Evolutionary conservation across 2,113 vertebrate species (phyloP), one percentile per base, ranked within the genome.

Genomic region (Thinocorus orbignyianus): DNA sequence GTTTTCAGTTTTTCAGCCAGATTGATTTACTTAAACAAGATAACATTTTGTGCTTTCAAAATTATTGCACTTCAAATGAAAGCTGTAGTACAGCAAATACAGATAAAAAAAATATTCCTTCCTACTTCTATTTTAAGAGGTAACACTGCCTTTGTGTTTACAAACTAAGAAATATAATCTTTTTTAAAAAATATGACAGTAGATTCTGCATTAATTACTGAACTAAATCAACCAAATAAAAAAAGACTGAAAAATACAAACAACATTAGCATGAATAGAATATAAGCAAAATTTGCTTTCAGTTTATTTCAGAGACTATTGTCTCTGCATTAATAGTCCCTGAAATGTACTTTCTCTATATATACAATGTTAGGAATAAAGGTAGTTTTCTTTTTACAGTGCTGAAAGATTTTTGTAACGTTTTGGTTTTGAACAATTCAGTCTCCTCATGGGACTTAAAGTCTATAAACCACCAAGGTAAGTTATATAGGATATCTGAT

Each of bases 161-260:
- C 33, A 62, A 26, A 12, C 28, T 55, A 74, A 83, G 31, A 74
- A 86, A 78, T 64, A 70, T 7, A 11, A 74, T 28, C 8, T 35
- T 6, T 76, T 68, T 54, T 72, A 1, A 26, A 81, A 22, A 68
- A 13, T 8, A 80, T 16, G 17, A 61, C 20, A 70, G 20, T n/a
- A 81, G 55, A 58, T 73, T 35, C 17, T 51, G 20, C 17, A 83
- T 68, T 49, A 93, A 81, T 92, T 86, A 83, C n/a, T 81, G 72
- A 94, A 83, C 28, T 82, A 94, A 92, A 95, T 91, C 90, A 81
- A 48, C 20, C n/a, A 65, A 46, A n/a, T 25, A 51, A 54, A 82
- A 77, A 28, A 46, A 0, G 1, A 76, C 72, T 57, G 22, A 90
- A 94, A 93, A 52, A 68, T 20, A 85, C 51, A 90, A 95, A 91